Evolutionary conservation across 37 sponge, comb jelly and placozoan genomes (phyloP).

Genomic region (Mnemiopsis leidyi): DNA sequence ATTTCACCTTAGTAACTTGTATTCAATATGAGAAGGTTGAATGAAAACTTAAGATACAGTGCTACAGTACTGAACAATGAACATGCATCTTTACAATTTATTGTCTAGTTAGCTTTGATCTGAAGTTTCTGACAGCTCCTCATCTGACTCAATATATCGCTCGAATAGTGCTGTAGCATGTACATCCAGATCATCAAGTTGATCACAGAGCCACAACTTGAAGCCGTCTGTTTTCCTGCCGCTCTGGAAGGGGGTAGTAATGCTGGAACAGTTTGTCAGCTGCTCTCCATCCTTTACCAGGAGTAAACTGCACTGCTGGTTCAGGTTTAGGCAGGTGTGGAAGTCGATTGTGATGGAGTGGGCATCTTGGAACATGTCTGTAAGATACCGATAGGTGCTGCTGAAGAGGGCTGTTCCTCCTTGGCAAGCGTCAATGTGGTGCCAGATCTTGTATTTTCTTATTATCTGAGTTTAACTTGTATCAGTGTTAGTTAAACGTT

Average conservation of each 20-base stretch:
- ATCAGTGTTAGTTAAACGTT: neutral
- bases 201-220: conserved; percentile 63
- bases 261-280: neutral
- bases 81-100: no score
- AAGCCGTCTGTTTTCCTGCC: conserved; percentile 55
- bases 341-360: conserved; percentile 89
- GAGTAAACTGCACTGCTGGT: conserved; percentile 73
- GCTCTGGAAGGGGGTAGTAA: conserved; percentile 39
- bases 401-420: conserved; percentile 74
- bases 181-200: conserved; percentile 18
- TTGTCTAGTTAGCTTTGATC: neutral
- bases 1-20: no score
- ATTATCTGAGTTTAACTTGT: conserved; percentile 7
- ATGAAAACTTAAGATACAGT: no score
- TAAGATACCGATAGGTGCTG: conserved; percentile 50
- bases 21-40: no score
- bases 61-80: no score
- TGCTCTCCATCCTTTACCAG: conserved; percentile 51
- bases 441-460: conserved; percentile 80
- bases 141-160: neutral
- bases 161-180: neutral
- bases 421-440: conserved; percentile 90
- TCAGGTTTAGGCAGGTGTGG: conserved; percentile 77
- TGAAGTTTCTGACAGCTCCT: neutral
- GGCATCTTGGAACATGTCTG: conserved; percentile 64